Evolutionary conservation across 2,888 invertebrate genomes (phyloP).

Genomic region (Andrena hattorfiana): DNA sequence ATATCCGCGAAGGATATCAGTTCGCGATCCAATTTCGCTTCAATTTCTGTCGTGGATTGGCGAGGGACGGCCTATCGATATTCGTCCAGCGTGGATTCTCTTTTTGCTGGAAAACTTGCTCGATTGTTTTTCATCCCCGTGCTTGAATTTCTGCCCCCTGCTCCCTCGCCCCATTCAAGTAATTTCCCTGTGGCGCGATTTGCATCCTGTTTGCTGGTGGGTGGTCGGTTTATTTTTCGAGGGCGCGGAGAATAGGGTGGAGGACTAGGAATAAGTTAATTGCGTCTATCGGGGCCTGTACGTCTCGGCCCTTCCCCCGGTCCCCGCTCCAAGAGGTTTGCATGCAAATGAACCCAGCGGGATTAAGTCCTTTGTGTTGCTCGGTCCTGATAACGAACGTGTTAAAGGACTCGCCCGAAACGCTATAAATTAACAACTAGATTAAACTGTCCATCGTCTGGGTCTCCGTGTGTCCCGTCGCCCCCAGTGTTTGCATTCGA

Average conservation of each 20-base stretch:
- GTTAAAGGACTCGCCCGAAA: slow-evolving; percentile 68
- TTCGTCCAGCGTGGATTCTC: neutral
- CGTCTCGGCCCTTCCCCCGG: slow-evolving; percentile 17
- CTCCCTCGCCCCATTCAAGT: slow-evolving; percentile 25
- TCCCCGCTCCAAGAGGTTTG: slow-evolving; percentile 60
- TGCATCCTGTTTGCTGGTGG: slow-evolving; percentile 64
- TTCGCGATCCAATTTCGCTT: slow-evolving; percentile 51
- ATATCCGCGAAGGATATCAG: slow-evolving; percentile 15
- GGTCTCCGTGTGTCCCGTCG: slow-evolving; percentile 15
- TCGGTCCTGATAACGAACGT: slow-evolving; percentile 68
- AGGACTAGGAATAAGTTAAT: slow-evolving; percentile 74
- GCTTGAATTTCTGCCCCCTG: slow-evolving; percentile 12
- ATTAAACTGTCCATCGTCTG: slow-evolving; percentile 70
- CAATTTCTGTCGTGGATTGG: slow-evolving; percentile 51
- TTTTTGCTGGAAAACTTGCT: slow-evolving; percentile 19
- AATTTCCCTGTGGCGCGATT: slow-evolving; percentile 64
- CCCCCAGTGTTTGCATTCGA: slow-evolving; percentile 39
- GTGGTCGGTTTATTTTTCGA: slow-evolving; percentile 63
- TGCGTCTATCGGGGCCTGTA: slow-evolving; percentile 69
- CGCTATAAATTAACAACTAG: slow-evolving; percentile 77
- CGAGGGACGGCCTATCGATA: slow-evolving; percentile 42
- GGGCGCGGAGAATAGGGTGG: slow-evolving; percentile 39
- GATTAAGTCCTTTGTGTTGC: slow-evolving; percentile 75
- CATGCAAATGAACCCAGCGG: slow-evolving; percentile 71
- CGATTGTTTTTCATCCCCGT: slow-evolving; percentile 49